Evolutionary conservation across 1,140 invertebrate genomes (phyloP), one percentile per base, ranked within the genome.

Genomic region (Homalodisca vitripennis): DNA sequence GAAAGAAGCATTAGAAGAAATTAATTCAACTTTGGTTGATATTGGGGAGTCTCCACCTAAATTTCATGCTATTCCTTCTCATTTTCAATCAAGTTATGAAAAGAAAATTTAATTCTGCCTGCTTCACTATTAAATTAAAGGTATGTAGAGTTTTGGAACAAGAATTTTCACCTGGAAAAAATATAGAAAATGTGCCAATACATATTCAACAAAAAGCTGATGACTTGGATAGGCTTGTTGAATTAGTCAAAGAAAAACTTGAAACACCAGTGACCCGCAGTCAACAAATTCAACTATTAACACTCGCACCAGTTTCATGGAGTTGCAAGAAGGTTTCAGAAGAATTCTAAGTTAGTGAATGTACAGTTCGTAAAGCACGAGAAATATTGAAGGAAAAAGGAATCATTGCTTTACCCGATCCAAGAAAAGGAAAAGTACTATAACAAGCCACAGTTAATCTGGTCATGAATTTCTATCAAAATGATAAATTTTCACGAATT

Each of bases 401-500:
- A 20, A 20, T 55, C 3, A 17, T 55, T 55, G 51, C 51, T 55
- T 17, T 20, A 20, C 51, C 51, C 3, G 51, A 55, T 6, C 51
- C 51, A 55, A 55, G 51, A 55, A 55, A 24, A 55, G 51, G 51
- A 24, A 55, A 55, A 24, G 22, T 20, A 55, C 51, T 55, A 55
- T 6, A 55, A 24, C 51, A 17, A 20, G 51, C 24, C n/a, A n/a
- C n/a, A n/a, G n/a, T n/a, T n/a, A n/a, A n/a, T n/a, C n/a, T n/a
- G n/a, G n/a, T n/a, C n/a, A 20, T 55, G 24, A 55, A 20, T 55
- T 55, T 55, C 24, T 55, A 55, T 55, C 51, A 55, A 55, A 55
- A 24, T 55, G 51, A 55, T 55, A 20, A 55, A 55, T 55, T 12
- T 17, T 55, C 24, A 55, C 24, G 51, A n/a, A n/a, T n/a, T n/a